These are phyloP conservation scores for Laspeyria flexula DNA, from an alignment of 2,888 invertebrate genomes.

Conservation along the genomic window DNA sequence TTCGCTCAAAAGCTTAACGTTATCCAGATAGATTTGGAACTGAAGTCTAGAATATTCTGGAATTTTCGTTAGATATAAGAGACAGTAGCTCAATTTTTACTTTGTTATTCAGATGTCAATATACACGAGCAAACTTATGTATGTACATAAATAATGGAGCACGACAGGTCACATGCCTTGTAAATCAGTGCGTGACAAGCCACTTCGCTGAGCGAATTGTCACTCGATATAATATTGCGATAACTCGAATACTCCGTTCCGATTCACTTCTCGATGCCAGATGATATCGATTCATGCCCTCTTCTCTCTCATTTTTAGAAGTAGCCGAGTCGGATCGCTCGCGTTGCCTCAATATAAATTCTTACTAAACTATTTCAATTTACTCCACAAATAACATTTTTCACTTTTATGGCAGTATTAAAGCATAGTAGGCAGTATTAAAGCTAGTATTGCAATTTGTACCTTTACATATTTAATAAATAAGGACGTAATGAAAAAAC, in stretches of 20 bases:
- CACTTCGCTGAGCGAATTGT: slow-evolving; percentile 56
- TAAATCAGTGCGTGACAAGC: slow-evolving; percentile 65
- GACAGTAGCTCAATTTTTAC: neutral
- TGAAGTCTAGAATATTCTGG: too few species aligned
- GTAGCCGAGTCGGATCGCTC: slow-evolving; percentile 23
- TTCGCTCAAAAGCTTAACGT: too few species aligned
- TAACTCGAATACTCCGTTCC: slow-evolving; percentile 65
- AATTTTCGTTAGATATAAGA: neutral
- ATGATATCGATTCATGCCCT: slow-evolving; percentile 46
- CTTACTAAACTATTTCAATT: slow-evolving; percentile 40
- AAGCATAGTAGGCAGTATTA: slow-evolving; percentile 15
- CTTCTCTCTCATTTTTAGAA: slow-evolving; percentile 31
- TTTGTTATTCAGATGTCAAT: slow-evolving; percentile 8
- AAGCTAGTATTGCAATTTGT: slow-evolving; percentile 15
- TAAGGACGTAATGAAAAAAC: slow-evolving; percentile 22
- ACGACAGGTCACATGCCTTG: slow-evolving; percentile 59
- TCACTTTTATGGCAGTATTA: slow-evolving; percentile 19
- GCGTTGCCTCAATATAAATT: slow-evolving; percentile 36
- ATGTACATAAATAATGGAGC: slow-evolving; percentile 43
- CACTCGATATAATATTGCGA: slow-evolving; percentile 56
- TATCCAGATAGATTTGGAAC: too few species aligned
- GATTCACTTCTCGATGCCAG: slow-evolving; percentile 53
- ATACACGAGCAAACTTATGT: slow-evolving; percentile 8
- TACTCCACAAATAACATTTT: slow-evolving; percentile 25
- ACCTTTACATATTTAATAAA: slow-evolving; percentile 34